These are phyloP conservation scores for Operophtera brumata DNA, from an alignment of 2,888 invertebrate genomes.

Conservation along the genomic window DNA sequence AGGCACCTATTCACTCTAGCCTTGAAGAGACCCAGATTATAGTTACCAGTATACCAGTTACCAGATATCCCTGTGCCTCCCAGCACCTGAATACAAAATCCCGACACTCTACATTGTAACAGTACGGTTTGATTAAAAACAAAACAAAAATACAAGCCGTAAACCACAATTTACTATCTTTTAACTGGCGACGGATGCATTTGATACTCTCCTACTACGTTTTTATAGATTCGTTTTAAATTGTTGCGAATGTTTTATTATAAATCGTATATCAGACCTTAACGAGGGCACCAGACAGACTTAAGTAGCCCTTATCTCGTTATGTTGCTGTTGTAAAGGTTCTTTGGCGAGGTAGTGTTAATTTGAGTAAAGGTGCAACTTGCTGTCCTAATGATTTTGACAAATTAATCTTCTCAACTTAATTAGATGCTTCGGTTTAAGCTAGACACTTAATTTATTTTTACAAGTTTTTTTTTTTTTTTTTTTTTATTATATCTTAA, in stretches of 20 bases:
- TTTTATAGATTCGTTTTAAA: constrained; percentile 76
- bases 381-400: background rate
- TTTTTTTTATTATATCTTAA: too few relatives aligned
- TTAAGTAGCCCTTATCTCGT: constrained; percentile 74
- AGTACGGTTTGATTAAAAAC: constrained; percentile 58
- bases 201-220: constrained; percentile 55
- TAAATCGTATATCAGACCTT: constrained; percentile 75
- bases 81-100: too few relatives aligned
- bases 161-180: constrained; percentile 58
- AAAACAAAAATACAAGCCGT: constrained; percentile 56
- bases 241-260: constrained; percentile 78
- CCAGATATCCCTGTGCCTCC: too few relatives aligned
- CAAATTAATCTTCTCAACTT: too few relatives aligned
- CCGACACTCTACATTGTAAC: constrained; percentile 45
- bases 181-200: constrained; percentile 49
- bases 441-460: too few relatives aligned
- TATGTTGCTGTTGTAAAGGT: constrained; percentile 65
- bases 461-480: too few relatives aligned
- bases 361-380: constrained; percentile 11
- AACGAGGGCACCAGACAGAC: constrained; percentile 64
- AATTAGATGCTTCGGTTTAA: too few relatives aligned
- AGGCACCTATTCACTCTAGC: too few relatives aligned
- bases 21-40: too few relatives aligned
- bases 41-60: too few relatives aligned
- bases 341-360: constrained; percentile 35